Evolutionary conservation across 2,888 invertebrate genomes (phyloP), one percentile per base, ranked within the genome.

Genomic region (Chloroclystis v-ata): DNA sequence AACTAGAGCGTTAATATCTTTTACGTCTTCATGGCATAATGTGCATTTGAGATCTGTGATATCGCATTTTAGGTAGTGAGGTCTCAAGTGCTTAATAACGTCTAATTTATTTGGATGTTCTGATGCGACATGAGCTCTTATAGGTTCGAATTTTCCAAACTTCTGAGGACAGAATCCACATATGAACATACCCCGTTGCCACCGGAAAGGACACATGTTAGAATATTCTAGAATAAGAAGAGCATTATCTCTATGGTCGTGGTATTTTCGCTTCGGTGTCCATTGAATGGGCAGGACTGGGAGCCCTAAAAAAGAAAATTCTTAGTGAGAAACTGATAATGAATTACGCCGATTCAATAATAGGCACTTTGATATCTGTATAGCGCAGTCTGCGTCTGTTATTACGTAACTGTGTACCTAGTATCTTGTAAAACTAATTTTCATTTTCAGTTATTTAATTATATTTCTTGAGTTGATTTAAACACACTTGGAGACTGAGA

Each of bases 191-290:
- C 85, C 84, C 6, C 79, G 67, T 28, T 70, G 73, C 82, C 82
- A 84, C 51, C 83, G 71, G 62, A 87, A 87, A 0, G 86, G 86
- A 48, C 76, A 75, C 20, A 67, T 75, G 65, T 82, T 86, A 26
- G 85, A 83, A 62, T 65, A 78, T 61, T 82, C 77, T 47, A 86
- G 63, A 44, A 86, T 75, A 46, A 80, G 65, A 28, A 75, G 77
- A 40, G 85, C 84, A 61, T 86, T 85, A 72, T 78, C 78, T 66
- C 84, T 82, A 60, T 77, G 77, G 72, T 85, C 58, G 37, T 78
- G 68, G 72, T 65, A 82, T 74, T 76, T 78, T 68, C 78, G 75
- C 59, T 63, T 71, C 61, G 76, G 69, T 67, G 67, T 81, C 81
- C 82, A 82, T 67, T 74, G 78, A 54, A 72, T 54, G 57, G 65